Evolutionary conservation across 2,888 invertebrate species (phyloP).

Genomic region (Morpho deidamia): DNA sequence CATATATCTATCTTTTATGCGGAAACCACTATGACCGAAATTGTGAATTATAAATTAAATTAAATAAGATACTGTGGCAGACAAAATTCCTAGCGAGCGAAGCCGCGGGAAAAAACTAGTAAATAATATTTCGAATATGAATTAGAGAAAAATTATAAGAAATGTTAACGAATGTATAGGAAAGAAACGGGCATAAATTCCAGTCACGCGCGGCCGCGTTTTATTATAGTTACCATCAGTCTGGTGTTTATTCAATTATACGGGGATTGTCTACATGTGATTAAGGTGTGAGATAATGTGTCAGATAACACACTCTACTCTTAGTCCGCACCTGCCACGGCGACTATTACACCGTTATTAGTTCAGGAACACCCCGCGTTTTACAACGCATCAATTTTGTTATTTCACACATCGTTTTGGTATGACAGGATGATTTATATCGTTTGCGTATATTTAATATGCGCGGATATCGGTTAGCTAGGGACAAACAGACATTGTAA

Average conservation of each 20-base stretch:
- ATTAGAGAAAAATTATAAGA: too few relatives aligned
- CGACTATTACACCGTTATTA: slow-evolving; percentile 61
- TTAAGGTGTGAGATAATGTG: slow-evolving; percentile 21
- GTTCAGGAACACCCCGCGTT: slow-evolving; percentile 51
- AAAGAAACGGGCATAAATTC: background rate
- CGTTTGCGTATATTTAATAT: background rate
- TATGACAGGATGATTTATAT: slow-evolving; percentile 17
- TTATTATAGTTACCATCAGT: slow-evolving; percentile 5
- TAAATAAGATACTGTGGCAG: too few relatives aligned
- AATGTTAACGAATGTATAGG: background rate
- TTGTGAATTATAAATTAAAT: too few relatives aligned
- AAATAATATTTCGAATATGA: too few relatives aligned
- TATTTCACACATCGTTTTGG: slow-evolving; percentile 46
- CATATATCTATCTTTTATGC: too few relatives aligned
- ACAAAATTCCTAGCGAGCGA: too few relatives aligned
- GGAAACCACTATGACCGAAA: too few relatives aligned
- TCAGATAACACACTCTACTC: slow-evolving; percentile 31
- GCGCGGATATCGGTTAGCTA: too few relatives aligned
- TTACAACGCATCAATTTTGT: slow-evolving; percentile 63
- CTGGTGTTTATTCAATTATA: slow-evolving; percentile 32
- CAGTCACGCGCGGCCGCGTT: background rate
- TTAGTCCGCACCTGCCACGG: slow-evolving; percentile 50
- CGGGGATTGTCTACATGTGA: slow-evolving; percentile 41
- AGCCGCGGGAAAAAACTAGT: too few relatives aligned
- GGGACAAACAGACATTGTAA: too few relatives aligned